Percentiles rank a stretch among this genome's conserved stretches.
Conservation (phyloP, 2,113 vertebrate species). For the Petrocephalus microphthalmus region DNA sequence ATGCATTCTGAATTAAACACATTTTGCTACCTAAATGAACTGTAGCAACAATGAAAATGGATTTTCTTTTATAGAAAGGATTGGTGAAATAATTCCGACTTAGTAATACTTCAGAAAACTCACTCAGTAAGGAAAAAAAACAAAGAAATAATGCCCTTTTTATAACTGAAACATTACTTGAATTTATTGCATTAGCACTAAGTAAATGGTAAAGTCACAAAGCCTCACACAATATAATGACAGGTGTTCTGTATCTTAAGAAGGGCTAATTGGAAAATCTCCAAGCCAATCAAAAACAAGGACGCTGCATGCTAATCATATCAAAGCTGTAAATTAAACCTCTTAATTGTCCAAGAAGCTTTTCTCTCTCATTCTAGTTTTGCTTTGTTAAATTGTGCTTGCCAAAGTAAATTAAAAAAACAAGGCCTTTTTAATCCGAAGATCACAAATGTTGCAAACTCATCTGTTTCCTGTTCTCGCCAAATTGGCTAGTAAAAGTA, state of each 20-base stretch:
- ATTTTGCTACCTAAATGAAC: background rate
- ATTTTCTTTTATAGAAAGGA: background rate
- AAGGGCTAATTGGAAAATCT: slow-evolving; percentile 25
- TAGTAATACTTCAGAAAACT: background rate
- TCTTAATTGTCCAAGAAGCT: slow-evolving; percentile 33
- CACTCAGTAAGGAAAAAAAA: background rate
- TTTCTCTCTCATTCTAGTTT: background rate
- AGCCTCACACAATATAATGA: background rate
- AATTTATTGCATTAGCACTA: background rate
- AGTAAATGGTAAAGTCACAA: background rate
- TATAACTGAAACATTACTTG: background rate
- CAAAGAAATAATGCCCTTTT: background rate
- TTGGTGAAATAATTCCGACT: background rate
- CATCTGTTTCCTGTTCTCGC: slow-evolving; percentile 46
- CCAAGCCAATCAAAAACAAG: slow-evolving; percentile 17
- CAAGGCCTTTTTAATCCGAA: background rate
- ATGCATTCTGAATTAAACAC: background rate
- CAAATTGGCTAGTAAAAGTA: slow-evolving; percentile 57
- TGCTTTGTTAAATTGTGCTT: background rate
- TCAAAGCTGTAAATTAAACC: slow-evolving; percentile 32
- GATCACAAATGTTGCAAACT: slow-evolving; percentile 38
- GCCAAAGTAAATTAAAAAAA: slow-evolving; percentile 32
- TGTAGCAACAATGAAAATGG: background rate
- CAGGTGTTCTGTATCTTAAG: slow-evolving; percentile 34
- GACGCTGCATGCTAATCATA: slow-evolving; percentile 13